Conservation (phyloP, 2,797 vertebrate genomes). For the Rhinella marina region DNA sequence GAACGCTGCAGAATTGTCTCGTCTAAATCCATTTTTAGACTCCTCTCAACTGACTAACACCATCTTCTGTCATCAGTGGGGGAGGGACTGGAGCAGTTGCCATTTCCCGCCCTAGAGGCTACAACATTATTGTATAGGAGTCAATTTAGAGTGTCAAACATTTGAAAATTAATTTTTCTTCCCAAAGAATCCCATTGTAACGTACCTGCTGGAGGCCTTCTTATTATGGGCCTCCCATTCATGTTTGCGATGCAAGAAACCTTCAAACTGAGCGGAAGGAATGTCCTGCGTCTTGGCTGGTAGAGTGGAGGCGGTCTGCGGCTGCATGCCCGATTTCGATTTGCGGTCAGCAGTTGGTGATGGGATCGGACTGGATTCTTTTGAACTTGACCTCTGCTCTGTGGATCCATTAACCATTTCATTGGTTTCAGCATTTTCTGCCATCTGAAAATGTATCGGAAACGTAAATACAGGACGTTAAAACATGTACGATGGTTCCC, state of each 20-base stretch:
- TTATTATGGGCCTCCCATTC: conserved; percentile 96
- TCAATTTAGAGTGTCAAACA: neutral
- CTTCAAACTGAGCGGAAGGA: conserved; percentile 86
- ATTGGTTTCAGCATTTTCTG: conserved; percentile 77
- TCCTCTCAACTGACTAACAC: too few relatives aligned
- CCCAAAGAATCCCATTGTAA: neutral
- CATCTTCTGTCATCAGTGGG: too few relatives aligned
- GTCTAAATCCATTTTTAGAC: too few relatives aligned
- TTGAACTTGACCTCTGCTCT: conserved; percentile 81
- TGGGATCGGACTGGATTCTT: conserved; percentile 85
- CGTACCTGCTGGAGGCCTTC: conserved; percentile 95
- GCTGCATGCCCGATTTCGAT: conserved; percentile 81
- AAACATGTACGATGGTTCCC: neutral
- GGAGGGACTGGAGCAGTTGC: neutral
- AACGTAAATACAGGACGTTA: conserved; percentile 49
- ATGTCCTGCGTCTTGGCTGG: conserved; percentile 86
- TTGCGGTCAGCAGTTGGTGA: conserved; percentile 86
- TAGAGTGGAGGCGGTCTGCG: conserved; percentile 86
- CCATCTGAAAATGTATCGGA: conserved; percentile 74
- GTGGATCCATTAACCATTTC: conserved; percentile 89
- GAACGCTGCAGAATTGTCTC: too few relatives aligned
- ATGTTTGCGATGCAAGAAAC: conserved; percentile 91
- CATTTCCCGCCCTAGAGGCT: neutral
- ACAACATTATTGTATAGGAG: neutral
- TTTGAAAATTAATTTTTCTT: neutral